A percentile compares a stretch with the other conserved stretches of the same genome.
Conservation (phyloP, 1,140 invertebrate species). For the Drusus annulatus region DNA sequence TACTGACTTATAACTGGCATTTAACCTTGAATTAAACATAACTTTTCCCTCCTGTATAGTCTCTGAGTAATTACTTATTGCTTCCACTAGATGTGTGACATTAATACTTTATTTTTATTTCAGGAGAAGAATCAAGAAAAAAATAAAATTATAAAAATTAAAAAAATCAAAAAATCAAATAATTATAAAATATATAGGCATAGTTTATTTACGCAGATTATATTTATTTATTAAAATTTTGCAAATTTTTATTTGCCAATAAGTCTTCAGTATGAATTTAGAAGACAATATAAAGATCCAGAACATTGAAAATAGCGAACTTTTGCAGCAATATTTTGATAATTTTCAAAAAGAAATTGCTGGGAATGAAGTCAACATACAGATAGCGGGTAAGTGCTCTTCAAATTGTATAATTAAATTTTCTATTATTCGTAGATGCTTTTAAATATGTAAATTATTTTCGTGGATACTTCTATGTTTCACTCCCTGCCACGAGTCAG, state of each 20-base stretch:
- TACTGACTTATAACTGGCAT: too few species aligned
- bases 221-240: background rate
- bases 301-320: constrained; percentile 58
- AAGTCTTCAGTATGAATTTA: background rate
- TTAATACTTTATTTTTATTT: background rate
- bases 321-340: constrained; percentile 82
- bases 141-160: too few species aligned
- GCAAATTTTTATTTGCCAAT: background rate
- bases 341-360: constrained; percentile 91
- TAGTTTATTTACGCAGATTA: too few species aligned
- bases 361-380: constrained; percentile 61
- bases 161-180: background rate
- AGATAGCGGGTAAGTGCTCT: constrained; percentile 35
- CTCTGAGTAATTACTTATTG: too few species aligned
- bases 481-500: background rate
- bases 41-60: too few species aligned
- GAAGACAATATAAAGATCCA: constrained; percentile 64
- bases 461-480: background rate
- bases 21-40: too few species aligned
- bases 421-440: background rate
- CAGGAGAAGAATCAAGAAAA: background rate
- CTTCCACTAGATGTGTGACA: background rate
- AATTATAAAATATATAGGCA: background rate
- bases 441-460: background rate
- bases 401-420: background rate